phyloP scores from a whole-genome alignment of 35 echinoderm and acorn worm genomes.

The Apostichopus californicus region DNA sequence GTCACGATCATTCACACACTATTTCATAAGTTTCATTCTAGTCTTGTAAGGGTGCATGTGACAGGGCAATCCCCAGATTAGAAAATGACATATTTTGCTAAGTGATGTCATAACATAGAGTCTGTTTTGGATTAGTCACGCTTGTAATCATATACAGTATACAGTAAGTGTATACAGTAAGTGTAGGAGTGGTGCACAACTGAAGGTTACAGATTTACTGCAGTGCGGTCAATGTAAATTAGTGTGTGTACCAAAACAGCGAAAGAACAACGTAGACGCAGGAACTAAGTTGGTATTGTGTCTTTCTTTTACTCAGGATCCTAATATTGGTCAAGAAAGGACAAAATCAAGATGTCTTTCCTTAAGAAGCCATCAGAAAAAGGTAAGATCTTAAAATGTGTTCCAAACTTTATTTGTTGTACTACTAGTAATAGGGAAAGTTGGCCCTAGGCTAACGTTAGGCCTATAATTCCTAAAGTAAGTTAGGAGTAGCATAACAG shows the following conservation, averaged over 20 bases:
- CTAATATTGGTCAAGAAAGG: not conserved
- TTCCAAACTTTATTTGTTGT: too few relatives aligned
- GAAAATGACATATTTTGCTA: not conserved
- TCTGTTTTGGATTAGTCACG: slow-evolving; percentile 7
- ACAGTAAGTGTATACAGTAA: not conserved
- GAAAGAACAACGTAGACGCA: not conserved
- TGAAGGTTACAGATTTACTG: not conserved
- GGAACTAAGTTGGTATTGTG: not conserved
- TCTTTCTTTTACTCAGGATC: too few relatives aligned
- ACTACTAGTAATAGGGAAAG: too few relatives aligned
- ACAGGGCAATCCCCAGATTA: slow-evolving; percentile 7
- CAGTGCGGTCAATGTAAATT: not conserved
- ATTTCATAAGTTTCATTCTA: too few relatives aligned
- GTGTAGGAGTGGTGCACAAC: not conserved
- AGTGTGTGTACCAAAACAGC: slow-evolving; percentile 11
- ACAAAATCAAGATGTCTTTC: slow-evolving; percentile 22
- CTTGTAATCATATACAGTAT: not conserved
- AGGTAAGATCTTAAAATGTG: slow-evolving; percentile 13
- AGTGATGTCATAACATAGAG: not conserved
- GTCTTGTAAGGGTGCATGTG: not conserved
- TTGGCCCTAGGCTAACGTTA: too few relatives aligned
- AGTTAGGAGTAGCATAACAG: too few relatives aligned
- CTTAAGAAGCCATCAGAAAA: slow-evolving; percentile 61
- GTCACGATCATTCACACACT: too few relatives aligned
- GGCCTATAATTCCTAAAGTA: too few relatives aligned